phyloP scores from a whole-genome alignment of 2,113 vertebrate genomes.

The Bujurquina vittata region DNA sequence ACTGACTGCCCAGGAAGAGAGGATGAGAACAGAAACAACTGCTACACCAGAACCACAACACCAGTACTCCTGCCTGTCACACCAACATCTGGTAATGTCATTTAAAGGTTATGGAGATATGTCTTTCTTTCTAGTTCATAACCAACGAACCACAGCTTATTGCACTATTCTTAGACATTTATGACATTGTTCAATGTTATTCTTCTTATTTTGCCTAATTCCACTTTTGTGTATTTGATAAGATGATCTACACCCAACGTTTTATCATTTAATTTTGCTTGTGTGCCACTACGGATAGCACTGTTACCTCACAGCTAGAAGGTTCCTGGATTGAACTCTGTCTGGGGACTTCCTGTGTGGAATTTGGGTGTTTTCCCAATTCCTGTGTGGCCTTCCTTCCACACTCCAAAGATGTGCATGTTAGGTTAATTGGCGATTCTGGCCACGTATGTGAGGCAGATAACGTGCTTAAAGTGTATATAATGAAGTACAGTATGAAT shows the following conservation, averaged over 20 bases:
- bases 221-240: not conserved
- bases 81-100: constrained; percentile 16
- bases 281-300: not conserved
- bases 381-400: too few relatives aligned
- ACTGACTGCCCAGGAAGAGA: constrained; percentile 81
- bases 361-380: too few relatives aligned
- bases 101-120: not conserved
- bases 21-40: constrained; percentile 79
- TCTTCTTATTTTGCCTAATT: not conserved
- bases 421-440: not conserved
- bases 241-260: accelerated
- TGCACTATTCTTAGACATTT: not conserved
- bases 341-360: too few relatives aligned
- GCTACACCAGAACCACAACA: constrained; percentile 35
- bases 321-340: too few relatives aligned
- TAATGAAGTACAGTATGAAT: not conserved
- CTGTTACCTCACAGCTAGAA: too few relatives aligned
- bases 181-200: not conserved
- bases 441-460: not conserved
- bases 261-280: not conserved
- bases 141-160: not conserved
- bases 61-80: not conserved
- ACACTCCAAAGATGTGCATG: too few relatives aligned
- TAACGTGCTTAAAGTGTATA: not conserved
- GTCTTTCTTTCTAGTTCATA: not conserved